These are phyloP conservation scores for Morone chrysops DNA, from an alignment of 2,113 vertebrate species.

Conservation along the genomic window DNA sequence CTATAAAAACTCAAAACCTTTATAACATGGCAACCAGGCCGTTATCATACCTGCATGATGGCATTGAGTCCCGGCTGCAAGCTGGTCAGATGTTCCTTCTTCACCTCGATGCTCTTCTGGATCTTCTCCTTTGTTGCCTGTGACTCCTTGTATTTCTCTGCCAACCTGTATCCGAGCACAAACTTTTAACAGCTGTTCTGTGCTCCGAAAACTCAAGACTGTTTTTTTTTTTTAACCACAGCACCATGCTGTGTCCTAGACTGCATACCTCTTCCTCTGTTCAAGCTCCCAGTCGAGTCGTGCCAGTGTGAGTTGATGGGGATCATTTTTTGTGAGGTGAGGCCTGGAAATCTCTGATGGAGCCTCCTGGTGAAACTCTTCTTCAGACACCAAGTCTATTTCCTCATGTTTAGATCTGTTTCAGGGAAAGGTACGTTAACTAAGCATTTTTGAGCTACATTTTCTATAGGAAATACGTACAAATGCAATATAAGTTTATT, in stretches of 20 bases:
- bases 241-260: too few species aligned
- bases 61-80: slow-evolving; percentile 96
- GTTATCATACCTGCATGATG: slow-evolving; percentile 94
- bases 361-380: slow-evolving; percentile 93
- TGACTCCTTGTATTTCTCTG: slow-evolving; percentile 94
- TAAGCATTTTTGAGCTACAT: background rate
- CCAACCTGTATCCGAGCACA: slow-evolving; percentile 85
- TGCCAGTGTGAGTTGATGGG: slow-evolving; percentile 95
- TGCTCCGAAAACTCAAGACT: background rate
- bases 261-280: slow-evolving; percentile 93
- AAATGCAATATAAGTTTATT: background rate
- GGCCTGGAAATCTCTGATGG: slow-evolving; percentile 91
- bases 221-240: background rate
- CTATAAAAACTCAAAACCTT: background rate
- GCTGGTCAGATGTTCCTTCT: slow-evolving; percentile 96
- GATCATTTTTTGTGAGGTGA: slow-evolving; percentile 88
- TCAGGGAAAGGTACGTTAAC: background rate
- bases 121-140: slow-evolving; percentile 95
- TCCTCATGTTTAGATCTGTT: slow-evolving; percentile 96
- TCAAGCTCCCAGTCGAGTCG: slow-evolving; percentile 99
- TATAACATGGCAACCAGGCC: background rate
- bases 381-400: slow-evolving; percentile 93
- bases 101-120: slow-evolving; percentile 95
- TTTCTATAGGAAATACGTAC: background rate
- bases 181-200: background rate